Conservation (phyloP, 35 echinoderm and acorn worm species). For the Ptychodera flava region DNA sequence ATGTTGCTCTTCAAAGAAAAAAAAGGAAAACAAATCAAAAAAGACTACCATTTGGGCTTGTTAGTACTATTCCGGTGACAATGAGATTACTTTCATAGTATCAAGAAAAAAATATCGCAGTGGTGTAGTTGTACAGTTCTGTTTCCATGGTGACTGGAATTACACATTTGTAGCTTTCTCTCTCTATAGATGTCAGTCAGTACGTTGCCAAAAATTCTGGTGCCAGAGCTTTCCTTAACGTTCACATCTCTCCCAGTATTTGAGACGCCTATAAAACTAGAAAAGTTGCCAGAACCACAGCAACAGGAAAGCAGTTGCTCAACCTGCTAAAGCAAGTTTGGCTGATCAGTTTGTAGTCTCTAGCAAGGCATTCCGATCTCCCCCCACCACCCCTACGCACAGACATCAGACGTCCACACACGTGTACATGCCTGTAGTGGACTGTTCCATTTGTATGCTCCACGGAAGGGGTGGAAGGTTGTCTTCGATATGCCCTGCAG, state of each 20-base stretch:
- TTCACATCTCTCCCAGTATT: not conserved
- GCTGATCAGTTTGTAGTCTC: not conserved
- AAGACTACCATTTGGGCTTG: not conserved
- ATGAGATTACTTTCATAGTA: not conserved
- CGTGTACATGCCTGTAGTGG: too few relatives aligned
- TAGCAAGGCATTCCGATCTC: too few relatives aligned
- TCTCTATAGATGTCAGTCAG: not conserved
- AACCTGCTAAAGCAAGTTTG: not conserved
- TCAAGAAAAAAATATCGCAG: not conserved
- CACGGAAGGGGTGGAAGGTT: not conserved
- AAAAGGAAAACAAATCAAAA: too few relatives aligned
- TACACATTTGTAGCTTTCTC: not conserved
- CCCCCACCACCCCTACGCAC: too few relatives aligned
- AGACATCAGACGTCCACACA: too few relatives aligned
- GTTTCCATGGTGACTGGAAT: not conserved
- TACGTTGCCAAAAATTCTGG: not conserved
- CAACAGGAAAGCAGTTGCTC: not conserved
- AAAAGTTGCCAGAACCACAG: not conserved
- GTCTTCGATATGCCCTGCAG: not conserved
- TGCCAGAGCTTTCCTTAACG: not conserved
- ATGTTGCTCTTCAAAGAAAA: not conserved
- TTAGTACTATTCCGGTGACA: not conserved
- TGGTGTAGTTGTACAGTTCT: not conserved
- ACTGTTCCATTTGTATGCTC: not conserved
- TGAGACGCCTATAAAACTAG: not conserved